Evolutionary conservation across 2,113 vertebrate genomes (phyloP).

Genomic region (Caracal caracal): DNA sequence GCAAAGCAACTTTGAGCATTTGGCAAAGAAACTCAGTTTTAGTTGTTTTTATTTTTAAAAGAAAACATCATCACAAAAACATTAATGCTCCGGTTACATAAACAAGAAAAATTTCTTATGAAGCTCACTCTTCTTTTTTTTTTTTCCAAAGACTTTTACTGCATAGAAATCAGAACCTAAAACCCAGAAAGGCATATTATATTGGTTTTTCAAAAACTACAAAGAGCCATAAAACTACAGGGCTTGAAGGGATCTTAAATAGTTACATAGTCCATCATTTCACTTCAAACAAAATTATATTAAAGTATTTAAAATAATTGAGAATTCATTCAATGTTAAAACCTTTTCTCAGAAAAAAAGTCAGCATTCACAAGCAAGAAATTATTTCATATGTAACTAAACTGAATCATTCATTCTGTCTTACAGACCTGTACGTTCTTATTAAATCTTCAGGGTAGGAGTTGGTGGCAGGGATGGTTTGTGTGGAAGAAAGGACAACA

Average conservation of each 20-base stretch:
- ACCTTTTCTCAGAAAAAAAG: constrained; percentile 36
- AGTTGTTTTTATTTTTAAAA: constrained; percentile 74
- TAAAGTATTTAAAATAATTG: constrained; percentile 54
- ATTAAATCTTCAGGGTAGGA: not conserved
- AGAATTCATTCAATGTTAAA: constrained; percentile 53
- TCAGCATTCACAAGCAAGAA: not conserved
- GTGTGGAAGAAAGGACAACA: constrained; percentile 38
- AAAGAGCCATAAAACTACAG: constrained; percentile 46
- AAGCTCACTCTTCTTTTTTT: constrained; percentile 43
- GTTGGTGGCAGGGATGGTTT: not conserved
- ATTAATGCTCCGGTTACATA: constrained; percentile 63
- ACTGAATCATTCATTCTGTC: not conserved
- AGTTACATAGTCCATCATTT: constrained; percentile 24
- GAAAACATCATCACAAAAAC: constrained; percentile 70
- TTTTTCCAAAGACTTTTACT: constrained; percentile 41
- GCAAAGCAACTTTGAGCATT: constrained; percentile 55
- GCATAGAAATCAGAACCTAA: constrained; percentile 49
- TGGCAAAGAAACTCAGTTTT: constrained; percentile 57
- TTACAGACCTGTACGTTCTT: not conserved
- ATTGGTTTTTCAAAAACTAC: constrained; percentile 53
- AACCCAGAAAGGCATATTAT: constrained; percentile 44
- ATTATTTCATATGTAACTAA: not conserved
- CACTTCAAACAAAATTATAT: constrained; percentile 54
- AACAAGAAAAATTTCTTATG: constrained; percentile 56
- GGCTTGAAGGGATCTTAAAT: not conserved